phyloP scores from a whole-genome alignment of 2,888 invertebrate species.

The Sarcophaga rosellei region DNA sequence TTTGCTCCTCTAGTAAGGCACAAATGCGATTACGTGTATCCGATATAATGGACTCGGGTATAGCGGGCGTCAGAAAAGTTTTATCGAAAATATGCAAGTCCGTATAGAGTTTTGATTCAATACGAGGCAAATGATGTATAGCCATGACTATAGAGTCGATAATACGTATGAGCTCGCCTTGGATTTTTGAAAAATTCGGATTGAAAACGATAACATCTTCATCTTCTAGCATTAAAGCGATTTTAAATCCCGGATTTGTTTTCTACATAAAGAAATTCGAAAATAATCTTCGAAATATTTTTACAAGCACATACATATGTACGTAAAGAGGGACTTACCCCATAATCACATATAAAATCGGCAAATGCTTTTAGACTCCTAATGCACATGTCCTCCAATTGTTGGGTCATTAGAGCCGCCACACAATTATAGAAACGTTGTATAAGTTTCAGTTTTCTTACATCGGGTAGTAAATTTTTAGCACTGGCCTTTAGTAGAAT shows the following conservation, averaged over 20 bases:
- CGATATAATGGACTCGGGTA: constrained; percentile 87
- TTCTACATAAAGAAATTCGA: constrained; percentile 81
- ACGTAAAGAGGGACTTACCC: constrained; percentile 82
- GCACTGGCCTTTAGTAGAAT: constrained; percentile 84
- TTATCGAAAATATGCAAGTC: constrained; percentile 76
- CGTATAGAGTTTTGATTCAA: constrained; percentile 87
- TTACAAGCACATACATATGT: background rate
- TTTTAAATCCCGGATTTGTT: constrained; percentile 85
- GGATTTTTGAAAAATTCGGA: constrained; percentile 89
- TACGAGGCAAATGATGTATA: constrained; percentile 87
- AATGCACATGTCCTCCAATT: constrained; percentile 90
- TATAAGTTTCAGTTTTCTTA: constrained; percentile 85
- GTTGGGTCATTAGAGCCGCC: constrained; percentile 93
- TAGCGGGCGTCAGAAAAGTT: constrained; percentile 83
- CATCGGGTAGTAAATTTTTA: constrained; percentile 86
- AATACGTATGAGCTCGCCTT: constrained; percentile 86
- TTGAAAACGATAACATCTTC: constrained; percentile 86
- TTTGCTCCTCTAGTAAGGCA: constrained; percentile 86
- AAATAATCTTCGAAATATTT: constrained; percentile 3
- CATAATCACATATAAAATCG: constrained; percentile 88
- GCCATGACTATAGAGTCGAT: constrained; percentile 89
- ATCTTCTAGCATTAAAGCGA: constrained; percentile 78
- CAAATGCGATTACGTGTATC: constrained; percentile 84
- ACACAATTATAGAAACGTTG: constrained; percentile 92
- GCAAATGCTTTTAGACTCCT: constrained; percentile 90